A percentile compares a stretch with the other conserved stretches of the same genome.
Conservation (phyloP, 2,113 vertebrate genomes). For the Microcebus murinus region DNA sequence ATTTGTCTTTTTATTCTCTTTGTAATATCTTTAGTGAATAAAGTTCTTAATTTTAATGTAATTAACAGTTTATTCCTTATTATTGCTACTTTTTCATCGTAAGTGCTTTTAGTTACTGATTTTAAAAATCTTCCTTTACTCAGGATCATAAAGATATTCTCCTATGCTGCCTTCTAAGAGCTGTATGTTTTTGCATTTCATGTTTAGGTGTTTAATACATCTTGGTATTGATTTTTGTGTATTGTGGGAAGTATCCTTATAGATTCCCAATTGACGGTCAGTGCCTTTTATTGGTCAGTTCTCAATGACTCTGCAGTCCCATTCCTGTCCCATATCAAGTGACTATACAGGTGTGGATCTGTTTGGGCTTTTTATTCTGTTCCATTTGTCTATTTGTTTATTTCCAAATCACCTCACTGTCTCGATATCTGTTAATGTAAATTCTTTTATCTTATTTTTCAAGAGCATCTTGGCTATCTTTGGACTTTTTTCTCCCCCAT, state of each 20-base stretch:
- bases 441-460: constrained; percentile 2
- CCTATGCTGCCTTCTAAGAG: neutral
- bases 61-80: neutral
- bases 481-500: neutral
- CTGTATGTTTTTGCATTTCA: neutral
- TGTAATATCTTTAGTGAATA: neutral
- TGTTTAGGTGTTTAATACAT: neutral
- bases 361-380: neutral
- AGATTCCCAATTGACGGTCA: neutral
- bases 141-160: neutral
- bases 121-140: neutral
- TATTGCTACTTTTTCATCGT: neutral
- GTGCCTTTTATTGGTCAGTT: constrained; percentile 31
- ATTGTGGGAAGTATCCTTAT: neutral
- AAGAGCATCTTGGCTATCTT: neutral
- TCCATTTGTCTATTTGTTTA: neutral
- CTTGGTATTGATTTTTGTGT: neutral
- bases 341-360: neutral
- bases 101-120: neutral
- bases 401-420: neutral
- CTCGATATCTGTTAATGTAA: neutral
- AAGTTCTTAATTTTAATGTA: constrained; percentile 20
- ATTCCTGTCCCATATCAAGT: neutral
- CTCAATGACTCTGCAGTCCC: neutral
- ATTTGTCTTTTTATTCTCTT: neutral